A percentile compares a stretch with the other conserved stretches of the same genome.
phyloP scores from a whole-genome alignment of 2,888 invertebrate species.

The Amphipyra berbera region DNA sequence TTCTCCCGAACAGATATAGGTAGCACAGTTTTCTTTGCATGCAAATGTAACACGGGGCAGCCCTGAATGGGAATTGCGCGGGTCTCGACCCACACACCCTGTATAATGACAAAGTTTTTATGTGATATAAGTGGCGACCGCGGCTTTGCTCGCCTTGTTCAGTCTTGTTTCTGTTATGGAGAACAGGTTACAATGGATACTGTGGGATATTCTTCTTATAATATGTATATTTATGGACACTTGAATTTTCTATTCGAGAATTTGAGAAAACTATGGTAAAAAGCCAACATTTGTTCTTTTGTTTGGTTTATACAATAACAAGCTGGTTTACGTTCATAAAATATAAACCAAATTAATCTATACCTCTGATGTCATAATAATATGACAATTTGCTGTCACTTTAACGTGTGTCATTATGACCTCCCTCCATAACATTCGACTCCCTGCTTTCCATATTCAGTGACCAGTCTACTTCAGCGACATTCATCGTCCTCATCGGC shows the following conservation, averaged over 20 bases:
- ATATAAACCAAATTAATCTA: too few relatives aligned
- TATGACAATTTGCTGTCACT: too few relatives aligned
- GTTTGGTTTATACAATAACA: too few relatives aligned
- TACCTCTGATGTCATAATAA: too few relatives aligned
- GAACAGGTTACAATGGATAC: constrained; percentile 25
- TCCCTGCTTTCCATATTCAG: too few relatives aligned
- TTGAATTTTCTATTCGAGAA: background rate
- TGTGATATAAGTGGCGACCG: constrained; percentile 17
- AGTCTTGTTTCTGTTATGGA: constrained; percentile 27
- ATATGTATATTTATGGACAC: background rate
- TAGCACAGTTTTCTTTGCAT: constrained; percentile 21
- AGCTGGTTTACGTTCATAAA: too few relatives aligned
- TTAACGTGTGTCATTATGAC: too few relatives aligned
- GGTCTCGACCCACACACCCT: constrained; percentile 26
- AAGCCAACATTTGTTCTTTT: too few relatives aligned
- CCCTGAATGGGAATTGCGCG: constrained; percentile 28
- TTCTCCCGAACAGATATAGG: background rate
- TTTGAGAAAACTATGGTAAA: background rate
- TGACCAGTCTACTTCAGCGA: background rate
- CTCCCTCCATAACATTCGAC: too few relatives aligned
- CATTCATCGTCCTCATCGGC: background rate
- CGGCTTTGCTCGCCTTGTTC: constrained; percentile 16
- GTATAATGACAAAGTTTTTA: constrained; percentile 52
- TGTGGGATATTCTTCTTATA: constrained; percentile 7
- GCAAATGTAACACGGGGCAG: constrained; percentile 33